These are phyloP conservation scores for Amphipoea lucens DNA, from an alignment of 2,888 invertebrate genomes.

Conservation along the genomic window DNA sequence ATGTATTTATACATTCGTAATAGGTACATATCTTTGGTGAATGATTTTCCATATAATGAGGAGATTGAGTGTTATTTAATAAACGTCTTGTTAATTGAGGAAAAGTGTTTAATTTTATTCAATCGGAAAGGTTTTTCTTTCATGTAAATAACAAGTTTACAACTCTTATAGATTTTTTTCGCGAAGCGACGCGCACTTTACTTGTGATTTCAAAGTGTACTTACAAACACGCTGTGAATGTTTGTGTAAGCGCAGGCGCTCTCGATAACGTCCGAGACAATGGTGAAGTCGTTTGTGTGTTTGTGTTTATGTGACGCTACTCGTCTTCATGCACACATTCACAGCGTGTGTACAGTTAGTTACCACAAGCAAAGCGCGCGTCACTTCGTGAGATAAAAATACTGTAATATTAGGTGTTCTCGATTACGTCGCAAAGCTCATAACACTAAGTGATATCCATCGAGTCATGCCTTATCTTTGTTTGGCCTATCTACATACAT, in stretches of 20 bases:
- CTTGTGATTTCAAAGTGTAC: not conserved
- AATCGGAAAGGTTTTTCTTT: conserved; percentile 6
- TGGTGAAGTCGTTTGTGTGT: not conserved
- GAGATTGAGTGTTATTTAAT: conserved; percentile 1
- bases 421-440: too few relatives aligned
- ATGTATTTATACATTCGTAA: conserved; percentile 47
- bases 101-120: conserved; percentile 16
- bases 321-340: not conserved
- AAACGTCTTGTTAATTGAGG: conserved; percentile 6
- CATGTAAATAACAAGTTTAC: not conserved
- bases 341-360: not conserved
- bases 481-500: not conserved
- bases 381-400: too few relatives aligned
- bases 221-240: not conserved
- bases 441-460: not conserved
- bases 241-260: not conserved
- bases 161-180: not conserved
- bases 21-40: conserved; percentile 6
- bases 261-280: not conserved
- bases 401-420: not conserved
- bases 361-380: not conserved
- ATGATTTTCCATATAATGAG: conserved; percentile 42
- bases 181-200: not conserved
- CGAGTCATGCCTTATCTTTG: not conserved
- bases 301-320: not conserved